Base-by-base conservation (phyloP, 2,888 invertebrate genomes). In the Acronicta aceris region DNA sequence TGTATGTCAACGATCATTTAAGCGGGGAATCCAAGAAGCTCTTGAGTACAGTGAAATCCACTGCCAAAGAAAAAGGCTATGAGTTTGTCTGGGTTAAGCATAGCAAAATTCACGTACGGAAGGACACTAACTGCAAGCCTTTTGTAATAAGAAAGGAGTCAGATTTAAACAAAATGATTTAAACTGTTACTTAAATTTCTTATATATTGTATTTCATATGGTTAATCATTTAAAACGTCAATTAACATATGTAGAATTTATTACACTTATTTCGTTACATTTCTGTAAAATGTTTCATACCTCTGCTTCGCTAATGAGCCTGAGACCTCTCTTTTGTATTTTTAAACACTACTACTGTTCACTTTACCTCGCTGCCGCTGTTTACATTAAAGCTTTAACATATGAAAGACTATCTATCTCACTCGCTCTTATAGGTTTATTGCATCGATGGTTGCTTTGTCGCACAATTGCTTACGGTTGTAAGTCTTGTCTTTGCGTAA, bases 111-210 rank as follows among this genome's bases (percentile, higher is more conserved):
- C 45, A 45, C 3, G n/a, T 45, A n/a, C 13, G 45, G 0, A 45
- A 27, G n/a, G n/a, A 25, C n/a, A n/a, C 6, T n/a, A 13, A 12
- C 2, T 25, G 45, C 4, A 45, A 45, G 13, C 12, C 45, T 25
- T 25, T 25, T 45, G n/a, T 45, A n/a, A 45, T 45, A 25, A 45
- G 45, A 27, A 45, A 45, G 7, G 45, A 45, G n/a, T 1, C 8
- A 3, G 49, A 49, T 49, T 49, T 49, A 49, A 49, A 49, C 21
- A 49, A 47, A 47, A 47, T 47, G 5, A 15, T 47, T 5, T 47
- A 47, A 47, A 10, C 0, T 47, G 30, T 15, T 47, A 47, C 10
- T 2, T 30, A 47, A 2, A 41, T 15, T 15, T 41, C 1, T 10
- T 30, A 9, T 33, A 33, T 21, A 4, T 30, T 30, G 9, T 12